phyloP scores from a whole-genome alignment of 2,797 vertebrate species.

The Oryzias sinensis region DNA sequence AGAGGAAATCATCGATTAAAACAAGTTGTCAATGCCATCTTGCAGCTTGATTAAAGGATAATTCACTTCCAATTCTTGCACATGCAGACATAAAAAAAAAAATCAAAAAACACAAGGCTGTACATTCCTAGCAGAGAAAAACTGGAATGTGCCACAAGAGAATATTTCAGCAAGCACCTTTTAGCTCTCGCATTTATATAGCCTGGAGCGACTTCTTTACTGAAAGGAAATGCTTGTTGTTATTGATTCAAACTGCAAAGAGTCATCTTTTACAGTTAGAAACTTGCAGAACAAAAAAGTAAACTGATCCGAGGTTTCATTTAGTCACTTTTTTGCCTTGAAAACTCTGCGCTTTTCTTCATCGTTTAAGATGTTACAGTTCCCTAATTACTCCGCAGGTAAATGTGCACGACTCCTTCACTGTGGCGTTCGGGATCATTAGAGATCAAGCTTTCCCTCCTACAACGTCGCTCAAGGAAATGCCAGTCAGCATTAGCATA shows the following conservation, averaged over 20 bases:
- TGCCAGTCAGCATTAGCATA: constrained; percentile 78
- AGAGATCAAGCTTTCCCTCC: constrained; percentile 44
- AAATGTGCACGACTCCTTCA: constrained; percentile 30
- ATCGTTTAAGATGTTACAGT: constrained; percentile 11
- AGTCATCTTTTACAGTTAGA: background rate
- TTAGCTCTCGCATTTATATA: background rate
- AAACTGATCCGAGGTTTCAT: background rate
- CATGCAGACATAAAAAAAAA: too few species aligned
- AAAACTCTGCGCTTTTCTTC: constrained; percentile 2
- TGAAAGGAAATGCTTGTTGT: constrained; percentile 21
- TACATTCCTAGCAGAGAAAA: background rate
- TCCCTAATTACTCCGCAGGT: constrained; percentile 16
- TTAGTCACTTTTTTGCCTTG: constrained; percentile 2
- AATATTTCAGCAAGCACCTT: background rate
- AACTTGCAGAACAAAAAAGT: constrained; percentile 1
- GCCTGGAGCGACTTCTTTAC: background rate
- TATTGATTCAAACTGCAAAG: background rate
- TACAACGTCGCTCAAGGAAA: constrained; percentile 63
- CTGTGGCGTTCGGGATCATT: constrained; percentile 49
- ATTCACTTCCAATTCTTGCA: background rate
- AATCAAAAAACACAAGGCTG: background rate
- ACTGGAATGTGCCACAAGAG: background rate
- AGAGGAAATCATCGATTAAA: too few species aligned
- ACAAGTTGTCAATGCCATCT: background rate
- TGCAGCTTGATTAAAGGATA: background rate